Percentiles rank a stretch among this genome's conserved stretches.
phyloP scores from a whole-genome alignment of 2,113 vertebrate species.

The Myotis lucifugus region DNA sequence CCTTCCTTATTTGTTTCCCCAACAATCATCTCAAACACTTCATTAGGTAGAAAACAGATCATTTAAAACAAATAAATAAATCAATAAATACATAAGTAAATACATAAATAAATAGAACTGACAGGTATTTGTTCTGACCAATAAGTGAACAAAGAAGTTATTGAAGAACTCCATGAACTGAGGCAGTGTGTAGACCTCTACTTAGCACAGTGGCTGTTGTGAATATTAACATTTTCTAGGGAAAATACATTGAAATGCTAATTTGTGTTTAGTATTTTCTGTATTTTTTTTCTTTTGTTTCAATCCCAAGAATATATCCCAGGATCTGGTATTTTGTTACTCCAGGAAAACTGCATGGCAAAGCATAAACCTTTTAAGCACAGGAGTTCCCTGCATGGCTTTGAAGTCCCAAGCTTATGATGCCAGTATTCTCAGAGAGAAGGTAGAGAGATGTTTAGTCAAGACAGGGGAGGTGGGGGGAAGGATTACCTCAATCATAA shows the following conservation, averaged over 20 bases:
- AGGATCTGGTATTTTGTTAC: not conserved
- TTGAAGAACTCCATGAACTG: not conserved
- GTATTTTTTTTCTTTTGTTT: not conserved
- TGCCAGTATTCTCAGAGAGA: not conserved
- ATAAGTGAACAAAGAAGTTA: not conserved
- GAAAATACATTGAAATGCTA: not conserved
- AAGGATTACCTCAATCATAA: fast-evolving
- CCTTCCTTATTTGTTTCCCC: not conserved
- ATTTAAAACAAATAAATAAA: not conserved
- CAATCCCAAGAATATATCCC: not conserved
- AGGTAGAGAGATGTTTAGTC: not conserved
- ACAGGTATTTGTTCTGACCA: not conserved
- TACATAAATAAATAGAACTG: not conserved
- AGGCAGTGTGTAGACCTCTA: not conserved
- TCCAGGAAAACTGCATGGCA: not conserved
- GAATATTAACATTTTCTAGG: not conserved
- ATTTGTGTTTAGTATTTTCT: not conserved
- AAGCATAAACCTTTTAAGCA: not conserved
- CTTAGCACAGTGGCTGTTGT: not conserved
- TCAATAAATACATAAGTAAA: not conserved
- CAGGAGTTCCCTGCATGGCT: not conserved
- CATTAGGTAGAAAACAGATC: not conserved
- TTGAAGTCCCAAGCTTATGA: not conserved
- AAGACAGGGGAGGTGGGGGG: not conserved
- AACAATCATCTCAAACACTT: not conserved